phyloP scores from a whole-genome alignment of 2,888 invertebrate species.

The Acleris emargana region DNA sequence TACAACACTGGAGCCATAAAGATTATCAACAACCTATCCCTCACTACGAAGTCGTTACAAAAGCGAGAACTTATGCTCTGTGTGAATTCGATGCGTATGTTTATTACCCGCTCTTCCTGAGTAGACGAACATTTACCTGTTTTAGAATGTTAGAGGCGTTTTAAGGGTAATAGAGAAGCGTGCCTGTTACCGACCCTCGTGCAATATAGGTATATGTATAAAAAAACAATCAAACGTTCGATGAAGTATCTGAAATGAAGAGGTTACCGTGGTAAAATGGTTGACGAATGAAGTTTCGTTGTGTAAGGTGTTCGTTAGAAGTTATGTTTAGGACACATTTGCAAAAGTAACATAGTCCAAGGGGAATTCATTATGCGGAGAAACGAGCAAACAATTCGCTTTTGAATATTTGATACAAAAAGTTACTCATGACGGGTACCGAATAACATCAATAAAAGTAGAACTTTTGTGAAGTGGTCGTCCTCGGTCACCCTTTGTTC shows the following conservation, averaged over 20 bases:
- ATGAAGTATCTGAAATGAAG: slow-evolving; percentile 21
- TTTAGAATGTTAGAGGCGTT: slow-evolving; percentile 50
- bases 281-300: no score
- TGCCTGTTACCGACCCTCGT: slow-evolving; percentile 41
- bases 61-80: slow-evolving; percentile 44
- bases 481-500: slow-evolving; percentile 54
- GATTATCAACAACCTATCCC: no score
- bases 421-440: slow-evolving; percentile 21
- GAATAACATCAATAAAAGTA: slow-evolving; percentile 38
- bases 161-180: slow-evolving; percentile 46
- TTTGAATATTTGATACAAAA: slow-evolving; percentile 36
- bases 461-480: slow-evolving; percentile 43
- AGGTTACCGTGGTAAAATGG: no score
- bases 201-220: slow-evolving; percentile 39
- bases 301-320: no score
- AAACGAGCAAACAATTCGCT: slow-evolving; percentile 31
- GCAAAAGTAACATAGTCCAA: slow-evolving; percentile 22
- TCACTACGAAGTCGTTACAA: slow-evolving; percentile 20
- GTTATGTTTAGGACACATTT: slow-evolving; percentile 6
- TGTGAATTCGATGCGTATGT: slow-evolving; percentile 48
- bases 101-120: slow-evolving; percentile 45
- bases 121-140: slow-evolving; percentile 49
- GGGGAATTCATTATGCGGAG: slow-evolving; percentile 25
- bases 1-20: no score
- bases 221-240: slow-evolving; percentile 43